Evolutionary conservation across 2,888 invertebrate species (phyloP).

Genomic region (Hemaris fuciformis): DNA sequence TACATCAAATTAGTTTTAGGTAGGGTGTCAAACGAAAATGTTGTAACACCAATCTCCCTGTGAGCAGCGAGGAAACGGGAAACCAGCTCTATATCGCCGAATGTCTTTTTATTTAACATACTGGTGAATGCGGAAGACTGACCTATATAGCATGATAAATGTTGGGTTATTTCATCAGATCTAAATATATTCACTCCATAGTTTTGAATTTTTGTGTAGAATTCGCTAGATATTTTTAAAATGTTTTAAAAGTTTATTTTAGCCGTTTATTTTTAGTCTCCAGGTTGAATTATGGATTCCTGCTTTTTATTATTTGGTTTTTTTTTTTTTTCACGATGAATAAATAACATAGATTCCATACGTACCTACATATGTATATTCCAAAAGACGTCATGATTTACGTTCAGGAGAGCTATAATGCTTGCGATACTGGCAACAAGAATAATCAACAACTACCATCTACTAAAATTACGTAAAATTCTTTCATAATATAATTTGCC

Average conservation of each 20-base stretch:
- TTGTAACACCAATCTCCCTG: constrained; percentile 15
- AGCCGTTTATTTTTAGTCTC: neutral
- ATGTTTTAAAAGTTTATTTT: too few species aligned
- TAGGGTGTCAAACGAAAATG: constrained; percentile 21
- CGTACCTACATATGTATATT: too few species aligned
- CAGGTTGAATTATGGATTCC: too few species aligned
- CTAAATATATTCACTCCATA: constrained; percentile 27
- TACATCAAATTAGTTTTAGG: neutral
- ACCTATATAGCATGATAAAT: constrained; percentile 68
- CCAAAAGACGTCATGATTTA: too few species aligned
- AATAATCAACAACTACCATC: too few species aligned
- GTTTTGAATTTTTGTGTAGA: neutral
- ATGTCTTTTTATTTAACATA: constrained; percentile 24
- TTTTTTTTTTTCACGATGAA: too few species aligned
- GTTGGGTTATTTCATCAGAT: constrained; percentile 43
- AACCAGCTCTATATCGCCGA: constrained; percentile 8
- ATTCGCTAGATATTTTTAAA: too few species aligned
- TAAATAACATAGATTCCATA: too few species aligned
- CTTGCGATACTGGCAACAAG: too few species aligned
- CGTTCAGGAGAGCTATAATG: too few species aligned
- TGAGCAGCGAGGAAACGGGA: constrained; percentile 12
- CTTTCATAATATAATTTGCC: neutral
- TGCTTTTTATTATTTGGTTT: too few species aligned
- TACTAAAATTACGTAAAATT: neutral
- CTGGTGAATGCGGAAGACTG: constrained; percentile 57